Evolutionary conservation across 1,140 invertebrate genomes (phyloP).

Genomic region (Lethocerus indicus): DNA sequence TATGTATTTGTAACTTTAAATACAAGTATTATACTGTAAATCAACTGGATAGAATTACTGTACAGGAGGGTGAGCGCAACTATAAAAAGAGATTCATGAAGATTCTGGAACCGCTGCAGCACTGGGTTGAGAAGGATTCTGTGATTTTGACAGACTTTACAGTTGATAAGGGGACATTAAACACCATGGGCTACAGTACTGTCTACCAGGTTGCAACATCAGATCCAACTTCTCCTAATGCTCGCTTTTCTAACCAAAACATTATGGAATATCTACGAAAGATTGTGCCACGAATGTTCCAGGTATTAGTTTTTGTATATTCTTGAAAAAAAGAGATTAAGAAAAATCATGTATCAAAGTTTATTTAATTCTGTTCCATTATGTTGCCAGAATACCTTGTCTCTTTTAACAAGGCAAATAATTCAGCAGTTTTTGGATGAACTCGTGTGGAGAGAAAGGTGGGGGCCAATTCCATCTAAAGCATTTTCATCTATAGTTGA

Average conservation of each 20-base stretch:
- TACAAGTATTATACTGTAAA: not conserved
- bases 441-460: slow-evolving; percentile 61
- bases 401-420: slow-evolving; percentile 60
- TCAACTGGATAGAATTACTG: not conserved
- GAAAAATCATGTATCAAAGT: not conserved
- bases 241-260: slow-evolving; percentile 40
- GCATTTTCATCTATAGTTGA: slow-evolving; percentile 64
- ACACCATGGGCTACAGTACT: slow-evolving; percentile 56
- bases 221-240: slow-evolving; percentile 24
- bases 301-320: slow-evolving; percentile 19
- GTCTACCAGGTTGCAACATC: slow-evolving; percentile 49
- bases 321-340: slow-evolving; percentile 1
- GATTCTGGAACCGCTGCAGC: slow-evolving; percentile 55
- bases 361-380: slow-evolving; percentile 2
- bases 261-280: slow-evolving; percentile 75
- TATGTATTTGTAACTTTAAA: not conserved
- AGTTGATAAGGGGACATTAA: slow-evolving; percentile 57
- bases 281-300: slow-evolving; percentile 75
- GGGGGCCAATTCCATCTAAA: slow-evolving; percentile 50
- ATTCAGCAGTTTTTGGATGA: slow-evolving; percentile 83
- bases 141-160: slow-evolving; percentile 65
- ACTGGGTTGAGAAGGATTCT: slow-evolving; percentile 61
- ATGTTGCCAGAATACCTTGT: slow-evolving; percentile 55
- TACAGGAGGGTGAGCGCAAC: not conserved
- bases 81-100: slow-evolving; percentile 48